Percentiles rank a stretch among this genome's conserved stretches.
Evolutionary conservation across 2,113 vertebrate genomes (phyloP).

Genomic region (Tichodroma muraria): DNA sequence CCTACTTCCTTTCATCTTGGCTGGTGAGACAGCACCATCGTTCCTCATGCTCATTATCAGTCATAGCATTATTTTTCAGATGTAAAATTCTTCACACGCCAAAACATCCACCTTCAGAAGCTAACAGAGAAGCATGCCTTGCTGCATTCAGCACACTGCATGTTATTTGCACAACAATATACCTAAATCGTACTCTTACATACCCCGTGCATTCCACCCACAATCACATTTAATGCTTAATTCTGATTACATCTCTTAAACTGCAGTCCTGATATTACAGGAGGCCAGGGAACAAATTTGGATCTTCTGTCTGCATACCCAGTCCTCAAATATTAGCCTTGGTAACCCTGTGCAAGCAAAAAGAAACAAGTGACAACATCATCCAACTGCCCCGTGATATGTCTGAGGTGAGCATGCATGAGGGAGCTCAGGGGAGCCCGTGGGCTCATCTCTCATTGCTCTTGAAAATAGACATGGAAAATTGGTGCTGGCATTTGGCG

Average conservation of each 20-base stretch:
- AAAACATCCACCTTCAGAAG: not conserved
- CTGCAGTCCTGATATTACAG: not conserved
- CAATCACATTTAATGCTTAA: not conserved
- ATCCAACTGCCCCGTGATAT: not conserved
- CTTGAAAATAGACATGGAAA: not conserved
- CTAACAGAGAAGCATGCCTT: not conserved
- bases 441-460: not conserved
- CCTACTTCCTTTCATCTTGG: not conserved
- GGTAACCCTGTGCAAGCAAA: not conserved
- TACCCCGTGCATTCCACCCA: not conserved
- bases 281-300: not conserved
- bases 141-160: not conserved
- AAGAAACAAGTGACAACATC: not conserved
- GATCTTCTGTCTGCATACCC: not conserved
- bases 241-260: not conserved
- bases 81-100: not conserved
- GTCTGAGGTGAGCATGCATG: accelerated
- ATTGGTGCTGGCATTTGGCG: not conserved
- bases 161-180: not conserved
- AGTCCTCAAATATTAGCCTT: not conserved
- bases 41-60: not conserved
- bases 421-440: not conserved
- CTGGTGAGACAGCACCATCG: not conserved
- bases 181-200: not conserved
- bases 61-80: not conserved